Base-by-base conservation (phyloP, 2,888 invertebrate genomes). In the Drosophila mayaguana region DNA sequence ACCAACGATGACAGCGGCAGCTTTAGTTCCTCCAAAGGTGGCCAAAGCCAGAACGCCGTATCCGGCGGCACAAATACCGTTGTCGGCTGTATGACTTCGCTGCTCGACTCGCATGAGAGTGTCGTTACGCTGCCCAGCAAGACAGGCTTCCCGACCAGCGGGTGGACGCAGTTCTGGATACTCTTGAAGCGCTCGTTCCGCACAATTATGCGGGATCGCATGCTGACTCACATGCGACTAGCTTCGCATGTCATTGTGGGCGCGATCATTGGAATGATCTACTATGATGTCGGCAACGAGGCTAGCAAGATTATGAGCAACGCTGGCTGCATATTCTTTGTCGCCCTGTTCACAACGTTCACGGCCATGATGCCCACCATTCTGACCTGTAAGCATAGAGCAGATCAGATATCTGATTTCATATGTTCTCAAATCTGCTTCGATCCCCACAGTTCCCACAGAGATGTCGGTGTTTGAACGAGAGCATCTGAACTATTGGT, bases 301-400 rank as follows among this genome's bases (percentile, higher is more conserved):
- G 98, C 98, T 20, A 96, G 96, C 59, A 98, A 98, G 93, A 97
- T 97, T 28, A 97, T 96, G 94, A 98, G 98, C 93, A 99, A 99
- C 91, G 96, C 98, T 28, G 98, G 98, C 50, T 98, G 97, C 93
- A 95, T 99, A 83, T 99, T 99, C 94, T 98, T 99, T 93, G 98
- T 97, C 79, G 96, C 98, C 81, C 95, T 99, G 93, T 99, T 99
- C 93, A 96, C 98, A 81, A 98, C 98, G 96, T 99, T 98, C 93
- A 98, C 98, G 60, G 98, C 98, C 56, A 97, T 99, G 96, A 99
- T 99, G 98, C 98, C 98, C 77, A 99, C 98, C 56, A 98, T 99
- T 90, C 95, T 98, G 88, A 98, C 99, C 91, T 99, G 98, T 98
- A 94, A 97, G 97, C 11, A 22, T 4, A 61, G 5, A 45, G 8